Evolutionary conservation across 1,140 invertebrate species (phyloP).

Genomic region (Anadara kagoshimensis): DNA sequence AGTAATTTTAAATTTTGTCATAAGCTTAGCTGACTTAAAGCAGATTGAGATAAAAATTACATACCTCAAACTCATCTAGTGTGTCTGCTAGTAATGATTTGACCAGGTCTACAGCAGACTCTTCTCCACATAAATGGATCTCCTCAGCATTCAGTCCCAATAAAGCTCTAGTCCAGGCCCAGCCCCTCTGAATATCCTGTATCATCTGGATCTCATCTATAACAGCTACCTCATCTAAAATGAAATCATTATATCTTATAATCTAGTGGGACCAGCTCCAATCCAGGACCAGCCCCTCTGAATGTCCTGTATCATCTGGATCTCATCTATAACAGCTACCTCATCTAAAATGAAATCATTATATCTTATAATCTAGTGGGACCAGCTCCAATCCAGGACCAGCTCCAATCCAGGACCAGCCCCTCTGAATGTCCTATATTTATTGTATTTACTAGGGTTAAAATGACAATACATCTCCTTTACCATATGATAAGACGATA

Average conservation of each 20-base stretch:
- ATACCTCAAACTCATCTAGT: slow-evolving; percentile 91
- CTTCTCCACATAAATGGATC: slow-evolving; percentile 98
- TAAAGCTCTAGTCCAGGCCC: slow-evolving; percentile 99
- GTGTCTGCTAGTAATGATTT: slow-evolving; percentile 88
- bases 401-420: too few species aligned
- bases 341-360: slow-evolving; percentile 78
- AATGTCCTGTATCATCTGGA: slow-evolving; percentile 95
- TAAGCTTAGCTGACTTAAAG: too few species aligned
- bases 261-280: not conserved
- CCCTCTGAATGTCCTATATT: slow-evolving; percentile 90
- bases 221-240: slow-evolving; percentile 90
- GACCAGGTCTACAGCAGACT: slow-evolving; percentile 89
- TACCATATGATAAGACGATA: too few species aligned
- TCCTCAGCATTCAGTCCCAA: slow-evolving; percentile 89
- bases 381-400: too few species aligned
- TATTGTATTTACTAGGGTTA: too few species aligned
- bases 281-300: too few species aligned
- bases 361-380: too few species aligned
- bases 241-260: too few species aligned
- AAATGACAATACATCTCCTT: too few species aligned
- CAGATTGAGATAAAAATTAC: too few species aligned
- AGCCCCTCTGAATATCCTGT: slow-evolving; percentile 90
- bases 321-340: slow-evolving; percentile 98
- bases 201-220: slow-evolving; percentile 99
- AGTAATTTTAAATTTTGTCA: too few species aligned